Conservation (phyloP, 2,797 vertebrate genomes). For the Chrosomus eos region DNA sequence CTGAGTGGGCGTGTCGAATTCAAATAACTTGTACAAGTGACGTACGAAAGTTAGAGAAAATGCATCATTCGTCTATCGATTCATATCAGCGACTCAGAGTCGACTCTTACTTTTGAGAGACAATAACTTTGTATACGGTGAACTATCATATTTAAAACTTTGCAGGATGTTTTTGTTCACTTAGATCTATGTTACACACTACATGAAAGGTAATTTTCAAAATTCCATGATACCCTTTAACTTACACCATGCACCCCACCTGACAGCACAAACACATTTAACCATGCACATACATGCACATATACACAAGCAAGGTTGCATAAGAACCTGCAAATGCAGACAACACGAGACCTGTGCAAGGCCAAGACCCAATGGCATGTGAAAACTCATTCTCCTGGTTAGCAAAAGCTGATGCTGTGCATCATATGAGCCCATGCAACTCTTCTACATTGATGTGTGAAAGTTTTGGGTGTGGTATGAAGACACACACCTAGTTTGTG, state of each 20-base stretch:
- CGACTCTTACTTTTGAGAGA: too few relatives aligned
- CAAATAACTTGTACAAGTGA: too few relatives aligned
- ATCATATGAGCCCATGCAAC: neutral
- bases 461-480: slow-evolving; percentile 45
- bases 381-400: slow-evolving; percentile 24
- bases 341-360: neutral
- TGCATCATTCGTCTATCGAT: too few relatives aligned
- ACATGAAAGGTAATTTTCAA: too few relatives aligned
- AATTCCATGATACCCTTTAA: too few relatives aligned
- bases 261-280: neutral
- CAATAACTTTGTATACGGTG: too few relatives aligned
- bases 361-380: slow-evolving; percentile 30
- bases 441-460: slow-evolving; percentile 31
- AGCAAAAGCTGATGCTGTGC: slow-evolving; percentile 14
- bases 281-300: slow-evolving; percentile 23
- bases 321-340: neutral
- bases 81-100: too few relatives aligned
- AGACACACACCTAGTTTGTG: slow-evolving; percentile 39
- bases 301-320: slow-evolving; percentile 38
- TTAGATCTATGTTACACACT: too few relatives aligned
- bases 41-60: too few relatives aligned
- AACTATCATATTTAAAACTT: too few relatives aligned
- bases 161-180: too few relatives aligned
- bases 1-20: too few relatives aligned
- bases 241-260: slow-evolving; percentile 15